A percentile compares a stretch with the other conserved stretches of the same genome.
Evolutionary conservation across 2,888 invertebrate genomes (phyloP).

Genomic region (Erebia ligea): DNA sequence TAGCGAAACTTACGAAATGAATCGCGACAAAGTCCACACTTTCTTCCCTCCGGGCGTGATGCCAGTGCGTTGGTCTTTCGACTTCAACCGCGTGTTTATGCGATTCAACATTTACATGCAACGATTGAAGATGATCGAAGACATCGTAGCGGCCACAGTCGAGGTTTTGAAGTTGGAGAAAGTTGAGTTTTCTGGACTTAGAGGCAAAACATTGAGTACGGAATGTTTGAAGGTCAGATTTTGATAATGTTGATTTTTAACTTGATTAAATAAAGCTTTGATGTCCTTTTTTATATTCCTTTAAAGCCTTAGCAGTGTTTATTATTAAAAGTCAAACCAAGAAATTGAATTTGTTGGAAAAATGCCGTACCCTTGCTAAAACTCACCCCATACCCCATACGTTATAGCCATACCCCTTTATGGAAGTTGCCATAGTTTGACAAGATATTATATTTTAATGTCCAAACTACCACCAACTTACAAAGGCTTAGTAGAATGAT

Average conservation of each 20-base stretch:
- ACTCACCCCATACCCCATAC: no score
- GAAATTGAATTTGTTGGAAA: no score
- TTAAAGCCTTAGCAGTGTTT: no score
- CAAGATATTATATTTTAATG: no score
- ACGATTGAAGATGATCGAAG: slow-evolving; percentile 85
- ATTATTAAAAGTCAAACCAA: no score
- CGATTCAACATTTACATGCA: slow-evolving; percentile 85
- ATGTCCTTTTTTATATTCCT: no score
- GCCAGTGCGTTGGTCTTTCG: slow-evolving; percentile 89
- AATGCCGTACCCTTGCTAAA: no score
- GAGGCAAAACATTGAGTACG: slow-evolving; percentile 84
- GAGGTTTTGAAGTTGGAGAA: slow-evolving; percentile 95
- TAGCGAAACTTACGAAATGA: slow-evolving; percentile 79
- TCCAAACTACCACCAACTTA: no score
- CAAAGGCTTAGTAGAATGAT: no score
- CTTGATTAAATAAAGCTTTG: no score
- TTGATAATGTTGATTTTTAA: slow-evolving; percentile 5
- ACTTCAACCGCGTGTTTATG: slow-evolving; percentile 87
- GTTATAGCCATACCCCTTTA: no score
- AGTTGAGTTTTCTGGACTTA: slow-evolving; percentile 89
- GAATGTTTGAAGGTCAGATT: slow-evolving; percentile 72
- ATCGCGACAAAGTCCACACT: slow-evolving; percentile 77
- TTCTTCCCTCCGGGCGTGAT: slow-evolving; percentile 82
- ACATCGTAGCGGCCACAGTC: slow-evolving; percentile 88
- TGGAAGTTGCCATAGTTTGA: no score